Evolutionary conservation across 2,888 invertebrate genomes (phyloP).

Genomic region (Melitaea athalia): DNA sequence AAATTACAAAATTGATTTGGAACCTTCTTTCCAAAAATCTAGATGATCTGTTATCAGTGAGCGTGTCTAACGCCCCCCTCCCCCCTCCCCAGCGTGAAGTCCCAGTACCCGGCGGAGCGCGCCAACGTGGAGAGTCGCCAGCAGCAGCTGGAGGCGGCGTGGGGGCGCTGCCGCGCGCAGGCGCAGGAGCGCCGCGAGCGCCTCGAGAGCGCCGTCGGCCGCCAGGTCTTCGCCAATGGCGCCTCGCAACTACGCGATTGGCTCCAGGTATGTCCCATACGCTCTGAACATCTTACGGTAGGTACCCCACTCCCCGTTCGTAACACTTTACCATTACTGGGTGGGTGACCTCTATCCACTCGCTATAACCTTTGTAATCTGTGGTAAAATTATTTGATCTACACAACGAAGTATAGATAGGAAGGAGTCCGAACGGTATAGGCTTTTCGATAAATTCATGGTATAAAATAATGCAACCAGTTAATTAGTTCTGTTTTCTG

Average conservation of each 20-base stretch:
- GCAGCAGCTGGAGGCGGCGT: conserved; percentile 91
- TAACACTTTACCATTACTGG: no score
- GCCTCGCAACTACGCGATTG: conserved; percentile 91
- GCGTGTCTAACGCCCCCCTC: neutral
- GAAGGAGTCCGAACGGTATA: no score
- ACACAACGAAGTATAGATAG: no score
- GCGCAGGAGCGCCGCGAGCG: conserved; percentile 91
- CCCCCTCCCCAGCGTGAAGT: conserved; percentile 86
- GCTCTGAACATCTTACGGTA: no score
- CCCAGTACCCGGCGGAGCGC: conserved; percentile 94
- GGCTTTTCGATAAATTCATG: no score
- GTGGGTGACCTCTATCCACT: no score
- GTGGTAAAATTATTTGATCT: no score
- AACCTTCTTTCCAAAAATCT: neutral
- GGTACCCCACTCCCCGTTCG: no score
- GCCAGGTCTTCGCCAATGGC: conserved; percentile 95
- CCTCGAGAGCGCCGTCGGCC: conserved; percentile 96
- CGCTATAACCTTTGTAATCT: no score
- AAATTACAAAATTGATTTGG: no score
- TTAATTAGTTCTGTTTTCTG: no score
- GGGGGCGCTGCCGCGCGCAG: conserved; percentile 93
- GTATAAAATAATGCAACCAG: no score
- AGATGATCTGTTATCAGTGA: neutral
- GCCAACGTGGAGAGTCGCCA: conserved; percentile 92
- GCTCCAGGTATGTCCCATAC: conserved; percentile 80